Percentiles rank a stretch among this genome's conserved stretches.
Evolutionary conservation across 2,888 invertebrate genomes (phyloP).

Genomic region (Tubulanus polymorphus): DNA sequence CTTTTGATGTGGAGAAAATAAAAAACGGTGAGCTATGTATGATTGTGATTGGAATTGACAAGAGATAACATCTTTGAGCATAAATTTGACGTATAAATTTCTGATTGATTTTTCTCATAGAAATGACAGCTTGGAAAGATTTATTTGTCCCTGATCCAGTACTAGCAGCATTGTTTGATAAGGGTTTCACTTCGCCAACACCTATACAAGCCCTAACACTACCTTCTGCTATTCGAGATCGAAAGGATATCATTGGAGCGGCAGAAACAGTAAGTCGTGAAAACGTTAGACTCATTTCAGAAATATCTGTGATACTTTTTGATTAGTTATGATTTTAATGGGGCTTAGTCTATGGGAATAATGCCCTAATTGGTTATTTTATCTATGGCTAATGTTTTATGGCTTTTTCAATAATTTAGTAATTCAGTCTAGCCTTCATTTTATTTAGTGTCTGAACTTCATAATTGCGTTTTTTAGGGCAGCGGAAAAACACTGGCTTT

Average conservation of each 20-base stretch:
- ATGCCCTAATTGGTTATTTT: background rate
- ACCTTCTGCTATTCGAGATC: slow-evolving; percentile 59
- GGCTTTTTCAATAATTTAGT: too few species aligned
- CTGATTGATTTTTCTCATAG: too few species aligned
- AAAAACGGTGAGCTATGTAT: too few species aligned
- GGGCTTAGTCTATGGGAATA: background rate
- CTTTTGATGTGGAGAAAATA: too few species aligned
- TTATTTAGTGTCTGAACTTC: too few species aligned
- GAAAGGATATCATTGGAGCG: slow-evolving; percentile 92
- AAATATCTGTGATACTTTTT: background rate
- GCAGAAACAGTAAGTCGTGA: slow-evolving; percentile 74
- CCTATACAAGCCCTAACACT: slow-evolving; percentile 67
- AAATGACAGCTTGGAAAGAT: slow-evolving; percentile 54
- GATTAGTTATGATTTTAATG: too few species aligned
- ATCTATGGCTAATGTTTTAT: too few species aligned
- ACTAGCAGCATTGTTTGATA: slow-evolving; percentile 69
- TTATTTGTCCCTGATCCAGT: slow-evolving; percentile 64
- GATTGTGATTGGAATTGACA: too few species aligned
- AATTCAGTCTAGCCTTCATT: too few species aligned
- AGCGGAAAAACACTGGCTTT: slow-evolving; percentile 98
- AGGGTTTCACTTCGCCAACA: slow-evolving; percentile 78
- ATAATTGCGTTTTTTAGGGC: slow-evolving; percentile 58
- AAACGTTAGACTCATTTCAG: background rate
- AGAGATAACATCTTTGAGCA: too few species aligned
- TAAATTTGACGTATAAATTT: too few species aligned